These are phyloP conservation scores for Pungitius pungitius DNA, from an alignment of 2,113 vertebrate genomes.

Conservation along the genomic window DNA sequence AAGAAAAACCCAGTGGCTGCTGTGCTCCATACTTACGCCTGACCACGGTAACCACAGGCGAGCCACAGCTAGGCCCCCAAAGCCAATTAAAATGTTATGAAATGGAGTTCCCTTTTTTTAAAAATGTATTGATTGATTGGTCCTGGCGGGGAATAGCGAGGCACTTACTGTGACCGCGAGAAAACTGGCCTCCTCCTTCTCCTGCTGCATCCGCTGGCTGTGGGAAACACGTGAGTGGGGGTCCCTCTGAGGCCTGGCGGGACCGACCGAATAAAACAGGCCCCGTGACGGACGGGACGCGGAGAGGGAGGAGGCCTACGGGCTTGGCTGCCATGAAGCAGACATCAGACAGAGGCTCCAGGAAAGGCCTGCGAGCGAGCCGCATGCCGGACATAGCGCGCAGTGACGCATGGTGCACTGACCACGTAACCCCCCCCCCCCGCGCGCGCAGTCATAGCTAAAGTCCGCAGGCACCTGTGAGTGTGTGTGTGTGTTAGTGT, in stretches of 20 bases:
- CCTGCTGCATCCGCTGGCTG: constrained; percentile 14
- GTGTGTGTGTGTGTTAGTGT: constrained; percentile 22
- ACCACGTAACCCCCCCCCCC: constrained; percentile 53
- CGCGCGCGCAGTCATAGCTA: constrained; percentile 34
- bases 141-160: constrained; percentile 67
- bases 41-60: constrained; percentile 75
- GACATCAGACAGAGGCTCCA: constrained; percentile 59
- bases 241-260: constrained; percentile 56
- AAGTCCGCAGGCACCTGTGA: constrained; percentile 54
- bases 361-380: too few relatives aligned
- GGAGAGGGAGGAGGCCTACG: neutral
- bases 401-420: constrained; percentile 56
- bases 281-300: constrained; percentile 42
- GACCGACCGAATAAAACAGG: constrained; percentile 43
- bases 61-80: constrained; percentile 75
- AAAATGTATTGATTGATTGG: constrained; percentile 75
- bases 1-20: constrained; percentile 71
- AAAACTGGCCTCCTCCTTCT: constrained; percentile 49
- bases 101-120: constrained; percentile 77
- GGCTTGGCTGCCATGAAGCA: constrained; percentile 45
- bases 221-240: constrained; percentile 59
- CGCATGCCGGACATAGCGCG: constrained; percentile 62
- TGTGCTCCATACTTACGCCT: constrained; percentile 65
- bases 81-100: constrained; percentile 78
- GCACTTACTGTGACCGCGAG: constrained; percentile 71